A percentile compares a stretch with the other conserved stretches of the same genome.
Evolutionary conservation across 2,797 vertebrate species (phyloP).

Genomic region (Micrastur ruficollis): DNA sequence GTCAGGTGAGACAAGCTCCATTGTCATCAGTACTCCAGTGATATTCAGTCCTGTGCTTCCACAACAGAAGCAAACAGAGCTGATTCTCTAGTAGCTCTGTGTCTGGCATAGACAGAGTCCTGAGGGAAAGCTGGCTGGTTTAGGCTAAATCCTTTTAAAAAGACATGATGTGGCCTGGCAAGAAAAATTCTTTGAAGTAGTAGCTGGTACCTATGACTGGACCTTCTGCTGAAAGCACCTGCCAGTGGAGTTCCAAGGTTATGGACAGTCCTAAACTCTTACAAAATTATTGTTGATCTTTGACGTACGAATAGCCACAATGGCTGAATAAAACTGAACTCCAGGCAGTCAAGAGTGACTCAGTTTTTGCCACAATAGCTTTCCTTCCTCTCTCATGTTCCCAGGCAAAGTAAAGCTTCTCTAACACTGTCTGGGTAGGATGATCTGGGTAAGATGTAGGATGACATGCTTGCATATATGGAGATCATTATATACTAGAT

Average conservation of each 20-base stretch:
- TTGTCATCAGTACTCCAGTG: not conserved
- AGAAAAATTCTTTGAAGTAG: not conserved
- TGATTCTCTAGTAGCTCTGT: not conserved
- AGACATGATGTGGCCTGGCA: accelerated
- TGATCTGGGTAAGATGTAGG: not conserved
- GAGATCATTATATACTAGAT: not conserved
- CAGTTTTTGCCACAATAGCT: not conserved
- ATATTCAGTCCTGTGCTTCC: not conserved
- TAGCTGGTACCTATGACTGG: not conserved
- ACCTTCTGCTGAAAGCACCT: not conserved
- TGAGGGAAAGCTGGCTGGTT: not conserved
- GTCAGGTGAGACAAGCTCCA: not conserved
- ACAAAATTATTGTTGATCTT: not conserved
- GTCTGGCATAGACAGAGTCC: not conserved
- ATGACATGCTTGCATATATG: not conserved
- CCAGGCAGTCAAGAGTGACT: not conserved
- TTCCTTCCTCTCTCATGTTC: not conserved
- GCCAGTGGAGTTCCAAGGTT: not conserved
- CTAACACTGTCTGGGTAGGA: not conserved
- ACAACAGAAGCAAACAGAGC: not conserved
- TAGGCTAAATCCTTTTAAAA: not conserved
- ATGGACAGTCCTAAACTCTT: not conserved
- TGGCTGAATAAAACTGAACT: not conserved
- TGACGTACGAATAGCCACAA: not conserved
- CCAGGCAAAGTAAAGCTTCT: not conserved